Conservation (phyloP, 2,797 vertebrate species). For the Octomys mimax region DNA sequence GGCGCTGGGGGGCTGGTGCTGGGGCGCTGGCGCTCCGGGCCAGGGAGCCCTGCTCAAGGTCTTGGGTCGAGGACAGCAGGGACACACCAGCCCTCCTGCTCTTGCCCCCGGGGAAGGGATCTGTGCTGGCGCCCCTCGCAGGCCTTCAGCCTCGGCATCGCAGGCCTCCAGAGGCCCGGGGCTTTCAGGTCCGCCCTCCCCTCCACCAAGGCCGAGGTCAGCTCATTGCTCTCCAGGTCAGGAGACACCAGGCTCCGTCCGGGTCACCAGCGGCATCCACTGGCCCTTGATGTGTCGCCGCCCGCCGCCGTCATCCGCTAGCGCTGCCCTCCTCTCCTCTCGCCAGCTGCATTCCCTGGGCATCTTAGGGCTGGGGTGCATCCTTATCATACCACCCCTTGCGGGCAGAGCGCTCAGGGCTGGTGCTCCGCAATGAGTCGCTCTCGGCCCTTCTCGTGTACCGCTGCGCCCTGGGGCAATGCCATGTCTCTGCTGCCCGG, state of each 20-base stretch:
- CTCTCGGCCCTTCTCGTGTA: neutral
- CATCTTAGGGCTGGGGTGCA: neutral
- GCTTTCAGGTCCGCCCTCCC: slow-evolving; percentile 90
- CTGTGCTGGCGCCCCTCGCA: neutral
- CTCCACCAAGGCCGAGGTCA: slow-evolving; percentile 88
- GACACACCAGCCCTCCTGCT: slow-evolving; percentile 65
- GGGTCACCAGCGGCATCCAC: slow-evolving; percentile 95
- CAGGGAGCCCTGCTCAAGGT: no score
- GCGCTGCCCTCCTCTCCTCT: slow-evolving; percentile 78
- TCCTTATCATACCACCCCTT: neutral
- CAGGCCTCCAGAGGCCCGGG: slow-evolving; percentile 89
- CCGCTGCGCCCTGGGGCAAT: neutral
- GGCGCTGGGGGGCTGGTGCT: no score
- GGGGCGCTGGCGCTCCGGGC: no score
- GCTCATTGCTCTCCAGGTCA: slow-evolving; percentile 88
- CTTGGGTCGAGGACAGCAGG: slow-evolving; percentile 36
- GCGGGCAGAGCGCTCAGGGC: neutral
- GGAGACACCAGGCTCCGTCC: slow-evolving; percentile 91
- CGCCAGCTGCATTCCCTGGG: neutral
- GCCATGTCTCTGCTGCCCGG: neutral
- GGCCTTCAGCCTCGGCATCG: slow-evolving; percentile 90
- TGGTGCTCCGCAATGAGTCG: no score
- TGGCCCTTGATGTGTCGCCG: slow-evolving; percentile 96
- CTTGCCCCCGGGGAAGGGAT: slow-evolving; percentile 50
- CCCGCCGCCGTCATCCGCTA: slow-evolving; percentile 96